Evolutionary conservation across 92 coral and sea anemone genomes (phyloP), one percentile per base, ranked within the genome.

Genomic region (Desmophyllum pertusum): DNA sequence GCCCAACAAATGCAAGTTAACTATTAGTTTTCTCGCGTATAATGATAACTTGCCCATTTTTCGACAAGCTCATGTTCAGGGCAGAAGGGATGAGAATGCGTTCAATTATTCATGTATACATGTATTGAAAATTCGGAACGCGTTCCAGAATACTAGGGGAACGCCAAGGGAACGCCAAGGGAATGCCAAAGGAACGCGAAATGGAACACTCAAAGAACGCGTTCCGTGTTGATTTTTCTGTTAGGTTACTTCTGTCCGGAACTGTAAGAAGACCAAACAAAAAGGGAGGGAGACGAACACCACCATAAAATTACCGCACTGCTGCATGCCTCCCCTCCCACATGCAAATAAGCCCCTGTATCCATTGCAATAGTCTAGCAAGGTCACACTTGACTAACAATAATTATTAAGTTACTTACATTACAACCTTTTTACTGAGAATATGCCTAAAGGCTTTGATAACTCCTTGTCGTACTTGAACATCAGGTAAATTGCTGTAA

Each of bases 381-480:
- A 9, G 70, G 30, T 11, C 21, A 10, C 37, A 31, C 70, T 31
- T 10, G 13, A 21, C 3, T 13, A 31, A 31, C 13, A 63, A 25
- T 9, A 18, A 27, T 27, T 29, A 39, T 38, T 10, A 39, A 19
- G 53, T 3, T 27, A 89, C 98, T 86, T 84, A 94, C 98, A 88
- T 87, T 50, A 97, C 94, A 68, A 97, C 99, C 85, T 95, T 97
- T 90, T 97, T 97, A 48, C 88, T 89, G 52, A 93, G 91, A 64
- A 97, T 90, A 42, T 86, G 95, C 85, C 87, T 92, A 52, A 97
- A 95, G 39, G 97, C 98, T 67, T 92, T 94, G 40, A 86, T 51
- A 40, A 94, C 97, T 77, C 98, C 98, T 71, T 91, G 92, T 61
- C 88, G 80, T 4, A 90, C 95, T 73, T 89, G 85, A 29, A 89